These are phyloP conservation scores for Anneissia japonica DNA, from an alignment of 35 echinoderm and acorn worm species.

Conservation along the genomic window DNA sequence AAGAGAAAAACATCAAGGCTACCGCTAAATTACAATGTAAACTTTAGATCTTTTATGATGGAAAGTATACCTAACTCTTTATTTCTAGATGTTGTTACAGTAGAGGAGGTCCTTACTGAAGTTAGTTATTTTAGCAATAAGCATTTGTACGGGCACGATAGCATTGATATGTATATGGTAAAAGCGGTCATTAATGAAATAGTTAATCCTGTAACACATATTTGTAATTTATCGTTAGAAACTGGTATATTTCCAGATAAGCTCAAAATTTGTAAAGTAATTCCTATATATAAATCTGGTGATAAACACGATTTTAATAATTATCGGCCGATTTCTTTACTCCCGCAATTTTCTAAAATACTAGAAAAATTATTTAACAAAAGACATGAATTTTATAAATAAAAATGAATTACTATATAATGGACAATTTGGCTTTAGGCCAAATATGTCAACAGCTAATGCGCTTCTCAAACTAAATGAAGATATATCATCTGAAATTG, in stretches of 20 bases:
- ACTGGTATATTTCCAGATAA: neutral
- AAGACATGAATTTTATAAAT: slow-evolving; percentile 8
- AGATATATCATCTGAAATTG: slow-evolving; percentile 1
- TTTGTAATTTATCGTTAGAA: neutral
- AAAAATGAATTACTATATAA: slow-evolving; percentile 3
- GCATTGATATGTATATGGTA: neutral
- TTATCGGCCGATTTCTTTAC: slow-evolving; percentile 18
- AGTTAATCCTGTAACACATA: neutral
- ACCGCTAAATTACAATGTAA: too few species aligned
- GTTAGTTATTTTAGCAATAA: neutral
- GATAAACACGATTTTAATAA: slow-evolving; percentile 19
- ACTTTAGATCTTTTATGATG: too few species aligned
- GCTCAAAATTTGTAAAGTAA: neutral
- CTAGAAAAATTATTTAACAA: slow-evolving; percentile 22
- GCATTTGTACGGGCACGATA: neutral
- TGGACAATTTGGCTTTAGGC: slow-evolving; percentile 13
- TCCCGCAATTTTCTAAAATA: slow-evolving; percentile 20
- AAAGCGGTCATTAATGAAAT: slow-evolving; percentile 1
- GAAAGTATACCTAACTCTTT: too few species aligned
- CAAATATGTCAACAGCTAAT: neutral
- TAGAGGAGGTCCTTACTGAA: neutral
- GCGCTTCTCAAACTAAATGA: neutral
- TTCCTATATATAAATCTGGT: slow-evolving; percentile 16
- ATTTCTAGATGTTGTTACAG: too few species aligned
- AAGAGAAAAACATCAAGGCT: too few species aligned